phyloP scores from a whole-genome alignment of 2,797 vertebrate genomes.

The Nyctalus aviator region DNA sequence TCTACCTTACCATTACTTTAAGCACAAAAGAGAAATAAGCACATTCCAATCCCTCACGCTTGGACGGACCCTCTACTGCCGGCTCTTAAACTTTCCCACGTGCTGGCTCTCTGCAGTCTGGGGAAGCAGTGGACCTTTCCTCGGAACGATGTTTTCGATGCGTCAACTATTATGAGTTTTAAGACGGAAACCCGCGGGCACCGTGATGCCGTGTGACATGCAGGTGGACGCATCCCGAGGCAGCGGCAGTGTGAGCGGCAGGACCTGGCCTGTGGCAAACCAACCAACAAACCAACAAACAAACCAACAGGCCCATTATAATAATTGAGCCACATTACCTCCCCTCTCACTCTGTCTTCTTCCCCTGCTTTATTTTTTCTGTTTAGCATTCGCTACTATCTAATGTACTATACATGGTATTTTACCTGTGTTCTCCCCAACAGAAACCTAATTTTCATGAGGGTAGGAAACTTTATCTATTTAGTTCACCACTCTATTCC shows the following conservation, averaged over 20 bases:
- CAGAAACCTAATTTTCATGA: background rate
- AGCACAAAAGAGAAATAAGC: background rate
- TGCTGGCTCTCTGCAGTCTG: background rate
- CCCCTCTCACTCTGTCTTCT: conserved; percentile 3
- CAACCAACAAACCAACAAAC: too few relatives aligned
- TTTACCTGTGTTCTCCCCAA: background rate
- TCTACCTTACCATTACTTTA: background rate
- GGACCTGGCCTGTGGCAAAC: background rate
- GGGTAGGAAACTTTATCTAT: background rate
- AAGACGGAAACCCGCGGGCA: conserved; percentile 37
- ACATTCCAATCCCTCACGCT: background rate
- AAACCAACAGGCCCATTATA: background rate
- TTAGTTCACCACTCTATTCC: background rate
- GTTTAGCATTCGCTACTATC: background rate
- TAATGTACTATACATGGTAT: background rate
- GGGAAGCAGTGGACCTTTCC: background rate
- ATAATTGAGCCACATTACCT: background rate
- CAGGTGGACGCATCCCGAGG: background rate
- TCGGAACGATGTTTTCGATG: conserved; percentile 19
- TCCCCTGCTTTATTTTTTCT: conserved; percentile 36
- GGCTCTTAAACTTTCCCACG: background rate
- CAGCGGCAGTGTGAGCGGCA: background rate
- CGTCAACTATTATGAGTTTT: background rate
- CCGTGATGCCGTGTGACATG: background rate
- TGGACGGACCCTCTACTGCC: background rate